A percentile compares a stretch with the other conserved stretches of the same genome.
phyloP scores from a whole-genome alignment of 1,140 invertebrate species.

The Halyomorpha halys region DNA sequence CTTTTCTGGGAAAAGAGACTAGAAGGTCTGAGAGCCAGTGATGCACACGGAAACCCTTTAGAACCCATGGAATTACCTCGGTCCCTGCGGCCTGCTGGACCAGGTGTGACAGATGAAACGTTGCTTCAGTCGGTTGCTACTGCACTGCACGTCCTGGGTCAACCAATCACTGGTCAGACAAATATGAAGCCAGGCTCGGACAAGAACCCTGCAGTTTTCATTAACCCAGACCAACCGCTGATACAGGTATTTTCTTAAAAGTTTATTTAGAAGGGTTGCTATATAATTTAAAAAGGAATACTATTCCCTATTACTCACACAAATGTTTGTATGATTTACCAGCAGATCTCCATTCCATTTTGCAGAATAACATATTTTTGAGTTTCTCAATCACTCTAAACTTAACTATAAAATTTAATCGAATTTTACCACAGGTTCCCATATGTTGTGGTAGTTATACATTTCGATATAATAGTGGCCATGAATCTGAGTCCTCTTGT shows the following conservation, averaged over 20 bases:
- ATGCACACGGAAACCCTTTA: slow-evolving; percentile 70
- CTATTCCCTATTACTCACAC: too few species aligned
- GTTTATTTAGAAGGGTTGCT: too few species aligned
- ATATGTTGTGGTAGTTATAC: too few species aligned
- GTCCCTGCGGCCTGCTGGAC: slow-evolving; percentile 79
- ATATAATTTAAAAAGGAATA: too few species aligned
- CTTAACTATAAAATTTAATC: too few species aligned
- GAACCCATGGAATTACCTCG: slow-evolving; percentile 74
- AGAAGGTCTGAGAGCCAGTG: slow-evolving; percentile 77
- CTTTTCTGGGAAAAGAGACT: slow-evolving; percentile 96
- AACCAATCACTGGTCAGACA: slow-evolving; percentile 83
- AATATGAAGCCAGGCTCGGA: slow-evolving; percentile 70
- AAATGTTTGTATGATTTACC: too few species aligned
- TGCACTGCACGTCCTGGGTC: slow-evolving; percentile 66
- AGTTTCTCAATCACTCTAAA: too few species aligned
- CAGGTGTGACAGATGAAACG: slow-evolving; percentile 83
- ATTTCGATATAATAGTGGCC: too few species aligned
- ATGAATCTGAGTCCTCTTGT: too few species aligned
- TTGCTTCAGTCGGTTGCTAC: slow-evolving; percentile 83
- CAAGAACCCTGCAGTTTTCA: slow-evolving; percentile 87
- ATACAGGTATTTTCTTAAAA: slow-evolving; percentile 52
- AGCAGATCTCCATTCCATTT: too few species aligned
- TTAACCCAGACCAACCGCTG: slow-evolving; percentile 93
- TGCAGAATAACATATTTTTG: too few species aligned
- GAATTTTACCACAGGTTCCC: too few species aligned